Evolutionary conservation across 2,888 invertebrate genomes (phyloP).

Genomic region (Macrostomum cliftonense): DNA sequence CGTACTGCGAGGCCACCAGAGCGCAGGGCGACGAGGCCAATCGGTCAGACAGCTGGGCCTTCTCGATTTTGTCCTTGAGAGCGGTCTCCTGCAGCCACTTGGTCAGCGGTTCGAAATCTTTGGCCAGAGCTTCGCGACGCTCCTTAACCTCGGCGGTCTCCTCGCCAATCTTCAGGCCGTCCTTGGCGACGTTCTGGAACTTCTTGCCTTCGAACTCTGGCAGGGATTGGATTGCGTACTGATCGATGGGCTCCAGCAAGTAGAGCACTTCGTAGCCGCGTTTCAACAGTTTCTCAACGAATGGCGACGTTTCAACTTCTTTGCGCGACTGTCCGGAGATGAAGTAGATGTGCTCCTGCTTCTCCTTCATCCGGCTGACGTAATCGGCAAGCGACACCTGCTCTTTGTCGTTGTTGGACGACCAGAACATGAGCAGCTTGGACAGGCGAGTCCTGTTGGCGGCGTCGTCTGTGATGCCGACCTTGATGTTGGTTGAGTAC

Average conservation of each 20-base stretch:
- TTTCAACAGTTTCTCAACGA: constrained; percentile 66
- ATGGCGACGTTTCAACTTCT: constrained; percentile 58
- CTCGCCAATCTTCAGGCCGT: constrained; percentile 58
- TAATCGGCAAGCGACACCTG: constrained; percentile 64
- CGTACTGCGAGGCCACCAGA: constrained; percentile 80
- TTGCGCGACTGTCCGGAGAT: constrained; percentile 69
- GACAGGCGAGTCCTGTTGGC: constrained; percentile 82
- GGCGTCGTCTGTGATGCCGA: constrained; percentile 92
- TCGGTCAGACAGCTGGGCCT: constrained; percentile 66
- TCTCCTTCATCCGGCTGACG: constrained; percentile 77
- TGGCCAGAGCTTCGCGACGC: constrained; percentile 50
- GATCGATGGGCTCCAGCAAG: constrained; percentile 80
- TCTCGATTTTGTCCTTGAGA: constrained; percentile 56
- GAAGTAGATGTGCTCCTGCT: constrained; percentile 68
- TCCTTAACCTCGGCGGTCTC: constrained; percentile 55
- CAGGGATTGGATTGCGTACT: constrained; percentile 80
- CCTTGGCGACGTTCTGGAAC: constrained; percentile 92
- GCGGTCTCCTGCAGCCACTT: constrained; percentile 68
- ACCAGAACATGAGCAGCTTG: constrained; percentile 69
- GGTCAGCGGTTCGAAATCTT: constrained; percentile 65
- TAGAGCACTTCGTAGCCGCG: constrained; percentile 80
- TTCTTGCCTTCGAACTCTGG: constrained; percentile 96
- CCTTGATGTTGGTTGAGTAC: constrained; percentile 86
- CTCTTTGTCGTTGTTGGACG: constrained; percentile 50
- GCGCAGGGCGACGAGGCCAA: constrained; percentile 81